Conservation (phyloP, 2,113 vertebrate species). For the Struthidea cinerea region DNA sequence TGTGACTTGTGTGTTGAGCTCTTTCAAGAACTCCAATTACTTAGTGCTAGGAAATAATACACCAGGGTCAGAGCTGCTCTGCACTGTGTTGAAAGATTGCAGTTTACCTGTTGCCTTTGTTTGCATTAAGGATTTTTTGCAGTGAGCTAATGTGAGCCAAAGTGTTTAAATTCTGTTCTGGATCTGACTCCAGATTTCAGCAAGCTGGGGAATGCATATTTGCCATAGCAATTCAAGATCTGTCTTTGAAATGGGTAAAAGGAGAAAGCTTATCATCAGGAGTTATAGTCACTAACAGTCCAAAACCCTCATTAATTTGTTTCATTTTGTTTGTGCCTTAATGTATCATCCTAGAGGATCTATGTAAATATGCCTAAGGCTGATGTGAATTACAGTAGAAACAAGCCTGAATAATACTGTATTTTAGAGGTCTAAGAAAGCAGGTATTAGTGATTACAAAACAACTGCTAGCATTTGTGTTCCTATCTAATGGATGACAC, state of each 20-base stretch:
- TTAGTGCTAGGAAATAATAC: background rate
- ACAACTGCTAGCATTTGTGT: background rate
- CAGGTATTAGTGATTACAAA: background rate
- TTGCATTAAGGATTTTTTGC: background rate
- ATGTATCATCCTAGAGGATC: background rate
- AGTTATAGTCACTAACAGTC: background rate
- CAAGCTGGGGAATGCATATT: background rate
- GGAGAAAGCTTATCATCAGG: background rate
- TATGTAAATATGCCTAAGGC: background rate
- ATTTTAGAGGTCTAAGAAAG: background rate
- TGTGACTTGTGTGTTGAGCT: constrained; percentile 28
- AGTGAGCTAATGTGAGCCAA: background rate
- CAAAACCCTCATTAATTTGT: background rate
- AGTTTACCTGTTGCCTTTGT: background rate
- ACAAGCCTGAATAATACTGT: background rate
- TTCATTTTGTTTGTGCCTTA: background rate
- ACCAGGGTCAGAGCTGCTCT: background rate
- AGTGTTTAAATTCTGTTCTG: background rate
- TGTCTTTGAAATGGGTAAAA: background rate
- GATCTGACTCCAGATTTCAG: background rate
- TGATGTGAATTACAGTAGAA: background rate
- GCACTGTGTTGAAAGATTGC: background rate
- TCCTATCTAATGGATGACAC: background rate
- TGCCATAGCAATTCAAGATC: background rate
- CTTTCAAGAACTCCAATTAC: background rate